Conservation (phyloP, 2,888 invertebrate species). For the Unio delphinus region DNA sequence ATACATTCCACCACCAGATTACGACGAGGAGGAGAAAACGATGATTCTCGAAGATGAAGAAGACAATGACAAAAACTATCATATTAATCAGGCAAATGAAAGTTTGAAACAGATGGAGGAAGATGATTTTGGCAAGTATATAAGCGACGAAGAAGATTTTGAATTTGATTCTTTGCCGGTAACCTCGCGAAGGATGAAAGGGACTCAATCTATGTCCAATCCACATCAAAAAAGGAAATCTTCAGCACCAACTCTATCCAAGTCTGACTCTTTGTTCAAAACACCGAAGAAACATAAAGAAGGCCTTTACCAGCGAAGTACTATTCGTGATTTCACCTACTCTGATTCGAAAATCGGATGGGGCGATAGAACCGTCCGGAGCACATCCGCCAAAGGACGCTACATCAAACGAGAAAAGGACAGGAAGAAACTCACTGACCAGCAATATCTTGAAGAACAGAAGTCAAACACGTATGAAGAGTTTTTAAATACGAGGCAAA, state of each 20-base stretch:
- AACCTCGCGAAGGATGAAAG: no score
- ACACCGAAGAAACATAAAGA: conserved; percentile 1
- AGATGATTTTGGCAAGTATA: conserved; percentile 41
- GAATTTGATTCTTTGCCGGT: conserved; percentile 20
- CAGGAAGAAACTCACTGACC: conserved; percentile 10
- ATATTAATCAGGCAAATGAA: neutral
- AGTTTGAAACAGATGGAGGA: conserved; percentile 31
- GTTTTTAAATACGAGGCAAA: conserved; percentile 36
- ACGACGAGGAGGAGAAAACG: conserved; percentile 41
- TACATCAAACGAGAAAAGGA: conserved; percentile 45
- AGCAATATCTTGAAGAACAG: neutral
- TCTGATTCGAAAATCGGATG: conserved; percentile 46
- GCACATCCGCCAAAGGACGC: conserved; percentile 45
- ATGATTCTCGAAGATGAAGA: conserved; percentile 30
- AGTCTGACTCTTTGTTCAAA: conserved; percentile 1
- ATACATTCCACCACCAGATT: conserved; percentile 47
- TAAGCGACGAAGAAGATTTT: conserved; percentile 39
- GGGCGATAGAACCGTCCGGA: conserved; percentile 44
- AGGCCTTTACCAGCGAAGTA: conserved; percentile 20
- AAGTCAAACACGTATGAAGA: conserved; percentile 30
- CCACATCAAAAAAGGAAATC: conserved; percentile 4
- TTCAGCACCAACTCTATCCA: conserved; percentile 5
- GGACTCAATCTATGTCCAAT: neutral
- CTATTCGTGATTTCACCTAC: conserved; percentile 42
- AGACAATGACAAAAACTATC: conserved; percentile 8